A percentile compares a stretch with the other conserved stretches of the same genome.
These are phyloP conservation scores for Napeogenes sylphis DNA, from an alignment of 2,888 invertebrate species.

Conservation along the genomic window DNA sequence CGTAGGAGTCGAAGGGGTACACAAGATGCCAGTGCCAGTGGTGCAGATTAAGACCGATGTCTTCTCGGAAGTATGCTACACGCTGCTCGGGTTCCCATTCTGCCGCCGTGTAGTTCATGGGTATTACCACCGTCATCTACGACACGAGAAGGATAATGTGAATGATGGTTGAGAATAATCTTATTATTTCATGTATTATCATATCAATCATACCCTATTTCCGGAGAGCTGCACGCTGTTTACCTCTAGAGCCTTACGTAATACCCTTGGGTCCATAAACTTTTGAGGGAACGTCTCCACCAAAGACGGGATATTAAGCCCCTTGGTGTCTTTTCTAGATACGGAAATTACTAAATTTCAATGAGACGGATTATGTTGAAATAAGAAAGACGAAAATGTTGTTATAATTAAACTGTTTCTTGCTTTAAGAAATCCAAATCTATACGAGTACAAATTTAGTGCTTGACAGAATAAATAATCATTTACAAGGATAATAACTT, in stretches of 20 bases:
- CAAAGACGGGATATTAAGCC: conserved; percentile 84
- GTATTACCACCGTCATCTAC: conserved; percentile 80
- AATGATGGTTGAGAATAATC: too few relatives aligned
- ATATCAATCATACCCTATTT: conserved; percentile 72
- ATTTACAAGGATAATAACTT: too few relatives aligned
- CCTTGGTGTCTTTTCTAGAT: conserved; percentile 79
- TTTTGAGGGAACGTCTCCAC: conserved; percentile 89
- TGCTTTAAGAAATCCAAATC: too few relatives aligned
- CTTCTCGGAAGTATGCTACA: conserved; percentile 90
- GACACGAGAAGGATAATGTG: not conserved
- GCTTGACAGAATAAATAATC: too few relatives aligned
- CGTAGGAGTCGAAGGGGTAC: conserved; percentile 85
- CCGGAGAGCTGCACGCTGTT: conserved; percentile 79
- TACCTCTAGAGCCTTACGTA: conserved; percentile 83
- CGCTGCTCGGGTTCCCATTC: conserved; percentile 87
- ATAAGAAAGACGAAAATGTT: too few relatives aligned
- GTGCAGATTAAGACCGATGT: conserved; percentile 90
- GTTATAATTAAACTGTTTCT: too few relatives aligned
- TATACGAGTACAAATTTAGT: too few relatives aligned
- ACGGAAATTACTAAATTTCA: conserved; percentile 5
- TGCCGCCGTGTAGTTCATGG: conserved; percentile 85
- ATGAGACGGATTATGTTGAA: too few relatives aligned
- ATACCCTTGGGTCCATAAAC: conserved; percentile 86
- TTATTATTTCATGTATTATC: too few relatives aligned
- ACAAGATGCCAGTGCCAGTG: conserved; percentile 96